Conservation (phyloP, 2,888 invertebrate species). For the Halictus ligatus region DNA sequence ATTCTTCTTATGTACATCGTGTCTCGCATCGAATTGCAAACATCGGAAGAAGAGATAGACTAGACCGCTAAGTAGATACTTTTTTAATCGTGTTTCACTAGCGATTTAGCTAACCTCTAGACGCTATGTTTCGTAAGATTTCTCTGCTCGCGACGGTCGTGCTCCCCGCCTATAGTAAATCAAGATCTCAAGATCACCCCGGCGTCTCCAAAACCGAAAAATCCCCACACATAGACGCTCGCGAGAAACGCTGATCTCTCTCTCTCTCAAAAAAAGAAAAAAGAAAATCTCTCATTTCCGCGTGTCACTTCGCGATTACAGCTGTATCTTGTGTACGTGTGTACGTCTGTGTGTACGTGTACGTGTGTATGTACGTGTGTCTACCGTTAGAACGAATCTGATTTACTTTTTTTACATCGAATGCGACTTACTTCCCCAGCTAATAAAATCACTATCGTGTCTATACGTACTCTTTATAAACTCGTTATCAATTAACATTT, state of each 20-base stretch:
- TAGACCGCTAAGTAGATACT: slow-evolving; percentile 75
- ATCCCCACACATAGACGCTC: slow-evolving; percentile 16
- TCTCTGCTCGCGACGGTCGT: not conserved
- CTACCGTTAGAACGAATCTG: slow-evolving; percentile 68
- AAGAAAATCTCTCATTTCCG: slow-evolving; percentile 27
- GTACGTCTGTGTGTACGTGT: fast-evolving
- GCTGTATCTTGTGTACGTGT: slow-evolving; percentile 23
- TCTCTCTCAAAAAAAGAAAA: too few species aligned
- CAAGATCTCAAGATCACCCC: slow-evolving; percentile 23
- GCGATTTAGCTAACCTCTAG: slow-evolving; percentile 58
- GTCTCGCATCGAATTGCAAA: slow-evolving; percentile 65
- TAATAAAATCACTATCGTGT: slow-evolving; percentile 81
- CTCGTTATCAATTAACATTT: slow-evolving; percentile 80
- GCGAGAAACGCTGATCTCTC: slow-evolving; percentile 18
- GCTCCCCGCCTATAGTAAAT: not conserved
- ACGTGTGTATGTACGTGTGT: slow-evolving; percentile 1
- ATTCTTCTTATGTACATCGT: slow-evolving; percentile 66
- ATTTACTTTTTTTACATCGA: slow-evolving; percentile 70
- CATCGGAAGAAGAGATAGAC: slow-evolving; percentile 75
- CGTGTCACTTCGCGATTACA: slow-evolving; percentile 61
- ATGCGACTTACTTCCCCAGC: slow-evolving; percentile 76
- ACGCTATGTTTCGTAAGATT: slow-evolving; percentile 28
- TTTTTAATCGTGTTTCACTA: slow-evolving; percentile 58
- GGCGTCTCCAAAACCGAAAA: slow-evolving; percentile 20
- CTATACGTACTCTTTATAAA: slow-evolving; percentile 77